A percentile compares a stretch with the other conserved stretches of the same genome.
Conservation (phyloP, 1,140 invertebrate genomes). For the Globodera ellingtonae region DNA sequence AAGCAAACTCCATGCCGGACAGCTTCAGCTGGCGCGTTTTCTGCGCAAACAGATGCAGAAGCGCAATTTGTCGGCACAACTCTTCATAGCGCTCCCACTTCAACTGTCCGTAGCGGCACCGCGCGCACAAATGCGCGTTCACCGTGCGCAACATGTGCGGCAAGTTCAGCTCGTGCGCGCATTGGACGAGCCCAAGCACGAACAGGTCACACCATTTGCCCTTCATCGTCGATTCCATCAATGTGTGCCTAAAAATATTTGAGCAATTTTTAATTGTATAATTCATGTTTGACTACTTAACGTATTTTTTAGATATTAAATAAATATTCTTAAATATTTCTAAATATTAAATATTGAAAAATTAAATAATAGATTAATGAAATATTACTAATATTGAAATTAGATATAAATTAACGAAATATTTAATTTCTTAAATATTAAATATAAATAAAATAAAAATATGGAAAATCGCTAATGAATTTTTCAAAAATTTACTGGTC, state of each 20-base stretch:
- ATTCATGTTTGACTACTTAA: too few species aligned
- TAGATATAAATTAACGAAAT: too few species aligned
- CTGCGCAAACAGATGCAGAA: conserved; percentile 70
- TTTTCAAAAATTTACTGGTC: conserved; percentile 65
- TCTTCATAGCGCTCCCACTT: conserved; percentile 58
- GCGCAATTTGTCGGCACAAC: conserved; percentile 70
- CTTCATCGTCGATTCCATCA: conserved; percentile 58
- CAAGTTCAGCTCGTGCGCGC: conserved; percentile 78
- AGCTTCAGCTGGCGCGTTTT: conserved; percentile 76
- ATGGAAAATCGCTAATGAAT: conserved; percentile 14
- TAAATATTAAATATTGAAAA: not conserved
- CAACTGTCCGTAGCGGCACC: conserved; percentile 63
- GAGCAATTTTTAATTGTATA: not conserved
- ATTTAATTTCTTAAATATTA: too few species aligned
- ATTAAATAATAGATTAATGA: not conserved
- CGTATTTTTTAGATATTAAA: too few species aligned
- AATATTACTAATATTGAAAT: not conserved
- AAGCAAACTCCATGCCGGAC: conserved; percentile 82
- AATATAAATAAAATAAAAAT: not conserved
- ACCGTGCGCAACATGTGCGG: conserved; percentile 81
- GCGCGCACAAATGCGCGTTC: conserved; percentile 72
- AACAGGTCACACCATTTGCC: conserved; percentile 91
- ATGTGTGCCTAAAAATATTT: not conserved
- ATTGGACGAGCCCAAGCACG: conserved; percentile 85
- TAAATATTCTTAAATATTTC: too few species aligned